Evolutionary conservation across 2,113 vertebrate genomes (phyloP).

Genomic region (Mustela lutreola): DNA sequence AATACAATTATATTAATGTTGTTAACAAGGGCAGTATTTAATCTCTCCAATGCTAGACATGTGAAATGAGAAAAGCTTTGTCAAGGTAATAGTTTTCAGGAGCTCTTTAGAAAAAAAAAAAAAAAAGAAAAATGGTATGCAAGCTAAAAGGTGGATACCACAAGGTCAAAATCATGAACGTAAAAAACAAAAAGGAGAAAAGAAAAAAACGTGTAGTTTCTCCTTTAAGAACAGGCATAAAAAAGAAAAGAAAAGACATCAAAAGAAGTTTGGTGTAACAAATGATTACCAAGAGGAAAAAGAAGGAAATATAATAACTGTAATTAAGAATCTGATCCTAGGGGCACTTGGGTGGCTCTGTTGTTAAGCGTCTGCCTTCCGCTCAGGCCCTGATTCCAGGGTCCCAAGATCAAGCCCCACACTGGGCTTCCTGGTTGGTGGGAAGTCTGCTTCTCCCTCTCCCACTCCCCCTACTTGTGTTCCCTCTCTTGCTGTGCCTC

Average conservation of each 20-base stretch:
- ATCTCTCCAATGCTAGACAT: neutral
- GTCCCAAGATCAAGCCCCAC: no score
- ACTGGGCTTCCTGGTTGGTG: no score
- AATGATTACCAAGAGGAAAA: neutral
- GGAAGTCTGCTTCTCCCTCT: no score
- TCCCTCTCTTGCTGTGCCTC: no score
- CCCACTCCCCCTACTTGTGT: no score
- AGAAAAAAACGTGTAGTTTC: neutral
- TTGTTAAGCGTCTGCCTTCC: no score
- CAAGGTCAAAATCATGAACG: conserved; percentile 20
- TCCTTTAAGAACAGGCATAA: neutral
- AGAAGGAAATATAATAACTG: neutral
- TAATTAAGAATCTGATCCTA: neutral
- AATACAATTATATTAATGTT: neutral
- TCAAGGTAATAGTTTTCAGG: neutral
- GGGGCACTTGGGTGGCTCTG: no score
- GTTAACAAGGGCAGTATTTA: neutral
- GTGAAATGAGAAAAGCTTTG: neutral
- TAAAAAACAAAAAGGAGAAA: conserved; percentile 12
- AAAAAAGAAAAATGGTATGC: neutral
- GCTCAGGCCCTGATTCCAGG: no score
- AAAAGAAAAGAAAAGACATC: neutral
- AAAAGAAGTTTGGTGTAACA: conserved; percentile 14
- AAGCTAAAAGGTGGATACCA: neutral
- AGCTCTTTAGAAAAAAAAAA: neutral